Percentiles rank a stretch among this genome's conserved stretches.
These are phyloP conservation scores for Ellobius talpinus DNA, from an alignment of 2,113 vertebrate species.

Conservation along the genomic window DNA sequence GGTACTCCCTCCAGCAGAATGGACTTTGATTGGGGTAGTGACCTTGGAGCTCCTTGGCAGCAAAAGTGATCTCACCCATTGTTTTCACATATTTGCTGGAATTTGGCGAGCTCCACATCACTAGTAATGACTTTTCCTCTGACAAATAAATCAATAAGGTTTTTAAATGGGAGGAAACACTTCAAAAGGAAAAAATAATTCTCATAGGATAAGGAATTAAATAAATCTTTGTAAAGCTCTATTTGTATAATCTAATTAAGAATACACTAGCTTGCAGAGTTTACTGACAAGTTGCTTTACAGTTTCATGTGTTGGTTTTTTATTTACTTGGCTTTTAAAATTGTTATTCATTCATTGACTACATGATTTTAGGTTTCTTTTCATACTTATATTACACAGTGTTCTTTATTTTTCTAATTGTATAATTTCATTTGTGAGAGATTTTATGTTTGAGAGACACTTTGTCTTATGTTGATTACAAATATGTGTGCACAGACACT, in stretches of 20 bases:
- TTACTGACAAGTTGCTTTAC: background rate
- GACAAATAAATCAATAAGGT: constrained; percentile 52
- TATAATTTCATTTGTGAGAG: constrained; percentile 8
- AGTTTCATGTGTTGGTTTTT: background rate
- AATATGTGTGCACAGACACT: background rate
- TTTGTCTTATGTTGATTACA: background rate
- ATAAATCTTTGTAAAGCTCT: constrained; percentile 33
- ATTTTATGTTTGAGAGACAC: background rate
- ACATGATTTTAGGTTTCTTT: constrained; percentile 15
- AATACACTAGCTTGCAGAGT: background rate
- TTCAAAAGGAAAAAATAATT: constrained; percentile 53
- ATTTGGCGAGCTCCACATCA: constrained; percentile 7
- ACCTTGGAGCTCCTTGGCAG: constrained; percentile 58
- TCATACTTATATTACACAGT: background rate
- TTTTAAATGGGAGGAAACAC: constrained; percentile 74
- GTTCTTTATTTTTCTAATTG: constrained; percentile 12
- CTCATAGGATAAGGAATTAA: background rate
- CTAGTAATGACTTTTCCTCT: constrained; percentile 18
- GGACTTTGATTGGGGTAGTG: background rate
- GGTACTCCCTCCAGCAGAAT: constrained; percentile 3
- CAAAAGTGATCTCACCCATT: constrained; percentile 63
- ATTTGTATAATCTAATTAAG: constrained; percentile 49
- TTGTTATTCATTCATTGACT: background rate
- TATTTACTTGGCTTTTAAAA: constrained; percentile 35
- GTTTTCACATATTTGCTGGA: constrained; percentile 66